phyloP scores from a whole-genome alignment of 2,888 invertebrate genomes.

The Cataglyphis livida region DNA sequence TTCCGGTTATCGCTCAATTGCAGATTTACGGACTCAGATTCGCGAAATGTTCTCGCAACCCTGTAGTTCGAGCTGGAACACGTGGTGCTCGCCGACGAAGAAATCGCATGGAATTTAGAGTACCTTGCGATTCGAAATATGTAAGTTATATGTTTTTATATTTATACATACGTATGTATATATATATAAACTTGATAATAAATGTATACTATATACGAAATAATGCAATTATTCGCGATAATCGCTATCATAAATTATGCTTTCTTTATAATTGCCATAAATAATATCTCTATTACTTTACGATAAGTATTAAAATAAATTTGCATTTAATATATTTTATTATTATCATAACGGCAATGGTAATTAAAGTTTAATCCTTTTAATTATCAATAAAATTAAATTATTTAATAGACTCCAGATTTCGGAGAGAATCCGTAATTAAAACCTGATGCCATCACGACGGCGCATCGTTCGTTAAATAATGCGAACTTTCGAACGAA shows the following conservation, averaged over 20 bases:
- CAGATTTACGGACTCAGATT: neutral
- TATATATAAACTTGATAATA: neutral
- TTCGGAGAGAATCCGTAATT: slow-evolving; percentile 16
- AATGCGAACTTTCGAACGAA: slow-evolving; percentile 16
- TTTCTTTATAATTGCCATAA: neutral
- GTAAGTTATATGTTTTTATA: neutral
- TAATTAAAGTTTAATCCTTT: slow-evolving; percentile 18
- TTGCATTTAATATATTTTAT: neutral
- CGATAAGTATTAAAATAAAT: neutral
- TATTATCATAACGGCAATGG: neutral
- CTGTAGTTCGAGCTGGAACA: neutral
- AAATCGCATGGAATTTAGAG: neutral
- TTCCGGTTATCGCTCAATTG: neutral
- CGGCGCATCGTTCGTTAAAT: slow-evolving; percentile 12
- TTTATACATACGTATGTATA: neutral
- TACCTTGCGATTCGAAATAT: neutral
- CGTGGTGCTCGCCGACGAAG: slow-evolving; percentile 13
- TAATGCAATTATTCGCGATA: neutral
- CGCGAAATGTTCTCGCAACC: slow-evolving; percentile 10
- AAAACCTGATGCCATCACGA: slow-evolving; percentile 34
- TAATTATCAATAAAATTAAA: slow-evolving; percentile 16
- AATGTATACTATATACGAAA: neutral
- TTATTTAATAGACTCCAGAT: slow-evolving; percentile 20
- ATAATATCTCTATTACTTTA: neutral
- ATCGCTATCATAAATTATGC: neutral